Conservation (phyloP, 2,888 invertebrate genomes). For the Noctuana brunneofusca region DNA sequence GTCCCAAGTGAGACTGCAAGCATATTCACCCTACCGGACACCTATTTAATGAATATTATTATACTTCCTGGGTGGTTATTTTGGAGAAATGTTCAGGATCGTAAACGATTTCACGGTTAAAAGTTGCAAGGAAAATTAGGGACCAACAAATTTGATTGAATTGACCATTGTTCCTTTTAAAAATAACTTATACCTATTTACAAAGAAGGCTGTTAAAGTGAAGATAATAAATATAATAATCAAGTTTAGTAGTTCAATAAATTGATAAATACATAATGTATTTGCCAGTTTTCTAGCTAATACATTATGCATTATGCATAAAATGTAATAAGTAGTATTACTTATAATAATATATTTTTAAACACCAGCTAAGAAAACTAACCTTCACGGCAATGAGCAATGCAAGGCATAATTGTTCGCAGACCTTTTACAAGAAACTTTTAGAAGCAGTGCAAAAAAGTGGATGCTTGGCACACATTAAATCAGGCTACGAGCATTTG, state of each 20-base stretch:
- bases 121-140: not conserved
- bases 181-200: not conserved
- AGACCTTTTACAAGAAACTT: not conserved
- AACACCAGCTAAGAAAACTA: no score
- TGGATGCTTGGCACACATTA: conserved; percentile 5
- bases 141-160: not conserved
- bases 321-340: no score
- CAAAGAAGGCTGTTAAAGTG: conserved; percentile 1
- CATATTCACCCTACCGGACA: conserved; percentile 9
- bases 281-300: not conserved
- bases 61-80: conserved; percentile 43
- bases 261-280: no score
- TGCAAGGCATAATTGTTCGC: not conserved
- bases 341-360: no score
- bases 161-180: conserved; percentile 1
- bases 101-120: conserved; percentile 13
- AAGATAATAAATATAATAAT: no score
- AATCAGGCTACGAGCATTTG: conserved; percentile 4
- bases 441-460: not conserved
- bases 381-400: not conserved
- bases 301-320: no score
- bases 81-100: conserved; percentile 6
- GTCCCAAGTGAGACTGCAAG: no score
- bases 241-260: no score
- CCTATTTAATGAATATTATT: not conserved